Evolutionary conservation across 2,113 vertebrate species (phyloP), one percentile per base, ranked within the genome.

Genomic region (Stomatorhinus ivindoensis): DNA sequence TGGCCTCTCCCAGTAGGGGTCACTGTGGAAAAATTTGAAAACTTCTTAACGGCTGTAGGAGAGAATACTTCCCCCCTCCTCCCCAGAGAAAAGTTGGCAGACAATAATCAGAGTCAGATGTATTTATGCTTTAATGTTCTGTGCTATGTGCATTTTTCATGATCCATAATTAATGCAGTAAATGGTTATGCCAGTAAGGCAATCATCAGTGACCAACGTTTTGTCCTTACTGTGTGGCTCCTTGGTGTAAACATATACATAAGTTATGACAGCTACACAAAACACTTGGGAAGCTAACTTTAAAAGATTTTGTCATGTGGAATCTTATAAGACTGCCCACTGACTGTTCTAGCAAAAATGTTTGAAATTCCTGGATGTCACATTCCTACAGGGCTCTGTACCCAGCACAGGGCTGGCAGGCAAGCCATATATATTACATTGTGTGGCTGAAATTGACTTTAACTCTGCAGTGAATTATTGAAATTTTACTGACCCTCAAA

Each of bases 301-400:
- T 85, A 90, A 88, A 88, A 90, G 90, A 90, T 94, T 96, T 95
- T 95, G 94, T 95, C 95, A 95, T 93, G 95, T 94, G 92, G 17
- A 90, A 96, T 95, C 94, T 93, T 89, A 93, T 94, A 94, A 95
- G 96, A 94, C 94, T 94, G 94, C 95, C 91, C 90, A 93, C 94
- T 95, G 93, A 95, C 94, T 96, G 94, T 95, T 95, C 96, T 94
- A 96, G 96, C 96, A 97, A 96, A 96, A 95, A 93, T 92, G 96
- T 92, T 96, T 96, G 95, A 94, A 95, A 96, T 96, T 97, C 96
- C 95, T 96, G 95, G 96, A 95, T 97, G 96, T 97, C 96, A 97
- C 95, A 95, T 92, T 92, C 95, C 95, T 96, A 96, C 95, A 96
- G 92, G 94, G 94, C 94, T 95, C 92, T 91, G 90, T 94, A 96